Base-by-base conservation (phyloP, 2,113 vertebrate genomes). In the Lota lota region DNA sequence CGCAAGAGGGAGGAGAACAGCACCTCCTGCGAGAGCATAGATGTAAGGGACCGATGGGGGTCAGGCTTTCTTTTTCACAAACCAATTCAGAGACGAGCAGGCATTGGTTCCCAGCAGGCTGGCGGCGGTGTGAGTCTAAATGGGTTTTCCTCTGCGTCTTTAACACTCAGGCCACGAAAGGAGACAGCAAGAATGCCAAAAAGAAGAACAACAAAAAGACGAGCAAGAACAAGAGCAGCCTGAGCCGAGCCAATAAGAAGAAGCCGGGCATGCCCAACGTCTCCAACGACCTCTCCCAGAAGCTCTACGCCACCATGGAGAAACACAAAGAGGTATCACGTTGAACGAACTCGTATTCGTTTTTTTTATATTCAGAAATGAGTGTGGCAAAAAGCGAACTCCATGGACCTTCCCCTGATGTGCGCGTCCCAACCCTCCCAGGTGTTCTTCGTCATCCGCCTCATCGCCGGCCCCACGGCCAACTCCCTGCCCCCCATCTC, bases 401-500 rank as follows among this genome's bases (percentile, higher is more conserved):
- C 53, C 53, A 14, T 18, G 16, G 53, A 3, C 53, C n/a, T 18
- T 14, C 40, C 8, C 16, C n/a, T 53, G 5, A 53, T 14, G 12
- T 14, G 17, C n/a, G 15, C 17, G 16, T 63, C n/a, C 59, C 1
- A 57, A 72, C 71, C 36, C 33, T 56, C 18, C 14, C 58, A 99
- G 97, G 97, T 99, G 59, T 99, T 99, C 86, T 99, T 99, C 65
- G 97, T 99, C 75, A 99, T 99, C 74, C 95, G 97, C 56, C 94
- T 99, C 68, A 95, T 95, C 19, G 96, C 97, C 5, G 94, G 94
- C 24, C 96, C 97, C 64, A 86, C 95, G 0, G 95, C 95, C 85
- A 99, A 99, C 87, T 97, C 97, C 21, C 88, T 99, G 80, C 96
- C 95, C 6, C 93, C 97, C 74, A 98, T 99, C 7, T 82, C 89